A percentile compares a stretch with the other conserved stretches of the same genome.
phyloP scores from a whole-genome alignment of 2,888 invertebrate species.

The Augiades crinisus region DNA sequence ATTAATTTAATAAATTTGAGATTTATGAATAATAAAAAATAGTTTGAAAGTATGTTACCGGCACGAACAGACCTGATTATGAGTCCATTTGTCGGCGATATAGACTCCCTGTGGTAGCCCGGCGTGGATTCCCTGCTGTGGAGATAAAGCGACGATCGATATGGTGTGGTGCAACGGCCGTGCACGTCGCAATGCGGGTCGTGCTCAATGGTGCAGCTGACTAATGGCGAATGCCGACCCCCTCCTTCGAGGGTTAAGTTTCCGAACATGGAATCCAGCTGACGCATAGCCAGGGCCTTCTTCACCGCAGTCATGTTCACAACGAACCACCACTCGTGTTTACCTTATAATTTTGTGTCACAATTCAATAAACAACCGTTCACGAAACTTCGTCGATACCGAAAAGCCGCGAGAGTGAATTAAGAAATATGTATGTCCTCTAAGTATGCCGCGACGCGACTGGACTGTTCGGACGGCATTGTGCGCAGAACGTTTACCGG shows the following conservation, averaged over 20 bases:
- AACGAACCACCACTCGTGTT: slow-evolving; percentile 38
- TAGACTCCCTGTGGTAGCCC: slow-evolving; percentile 80
- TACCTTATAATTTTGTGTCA: slow-evolving; percentile 46
- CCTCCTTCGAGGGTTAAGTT: slow-evolving; percentile 82
- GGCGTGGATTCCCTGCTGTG: slow-evolving; percentile 77
- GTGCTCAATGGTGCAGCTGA: slow-evolving; percentile 79
- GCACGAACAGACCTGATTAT: slow-evolving; percentile 69
- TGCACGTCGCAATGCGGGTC: slow-evolving; percentile 87
- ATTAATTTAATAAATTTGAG: slow-evolving; percentile 27
- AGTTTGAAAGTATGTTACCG: too few species aligned
- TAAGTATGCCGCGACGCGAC: slow-evolving; percentile 76
- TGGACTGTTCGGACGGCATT: slow-evolving; percentile 71
- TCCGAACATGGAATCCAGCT: slow-evolving; percentile 87
- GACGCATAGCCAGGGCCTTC: slow-evolving; percentile 85
- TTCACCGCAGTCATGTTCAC: slow-evolving; percentile 77
- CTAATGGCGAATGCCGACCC: slow-evolving; percentile 65
- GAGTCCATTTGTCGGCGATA: slow-evolving; percentile 71
- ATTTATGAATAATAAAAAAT: too few species aligned
- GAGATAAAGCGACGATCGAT: slow-evolving; percentile 69
- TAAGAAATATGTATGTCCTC: slow-evolving; percentile 74
- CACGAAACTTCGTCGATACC: slow-evolving; percentile 31
- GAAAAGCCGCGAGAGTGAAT: slow-evolving; percentile 45
- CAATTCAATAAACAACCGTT: slow-evolving; percentile 40
- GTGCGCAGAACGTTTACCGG: slow-evolving; percentile 70
- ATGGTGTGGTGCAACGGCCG: slow-evolving; percentile 75